Evolutionary conservation across 2,797 vertebrate genomes (phyloP).

Genomic region (Xenops minutus): DNA sequence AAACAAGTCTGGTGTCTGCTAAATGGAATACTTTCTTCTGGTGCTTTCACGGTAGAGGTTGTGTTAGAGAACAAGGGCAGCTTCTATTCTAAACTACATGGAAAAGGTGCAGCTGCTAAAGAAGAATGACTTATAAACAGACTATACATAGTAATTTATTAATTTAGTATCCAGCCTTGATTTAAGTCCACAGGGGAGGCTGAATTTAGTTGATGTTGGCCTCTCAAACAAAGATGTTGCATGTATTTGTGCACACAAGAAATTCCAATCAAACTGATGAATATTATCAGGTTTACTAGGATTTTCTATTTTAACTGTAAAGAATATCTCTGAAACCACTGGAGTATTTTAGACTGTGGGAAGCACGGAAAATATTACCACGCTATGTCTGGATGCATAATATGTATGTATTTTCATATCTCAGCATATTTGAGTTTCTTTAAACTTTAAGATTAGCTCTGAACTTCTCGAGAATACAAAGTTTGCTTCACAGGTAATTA

Average conservation of each 20-base stretch:
- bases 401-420: neutral
- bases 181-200: neutral
- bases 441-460: neutral
- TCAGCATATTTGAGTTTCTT: neutral
- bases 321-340: slow-evolving; percentile 5
- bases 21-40: slow-evolving; percentile 21
- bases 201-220: neutral
- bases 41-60: neutral
- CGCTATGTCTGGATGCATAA: neutral
- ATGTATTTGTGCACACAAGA: neutral
- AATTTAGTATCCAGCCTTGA: neutral
- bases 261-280: neutral
- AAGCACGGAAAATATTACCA: slow-evolving; percentile 22
- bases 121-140: neutral
- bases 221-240: neutral
- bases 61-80: neutral
- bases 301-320: neutral
- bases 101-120: neutral
- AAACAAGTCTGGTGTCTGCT: slow-evolving; percentile 16
- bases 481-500: neutral
- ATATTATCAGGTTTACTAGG: neutral
- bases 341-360: slow-evolving; percentile 23
- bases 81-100: neutral
- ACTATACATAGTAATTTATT: neutral
- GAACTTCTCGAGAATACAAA: neutral